Evolutionary conservation across 35 echinoderm and acorn worm species (phyloP).

Genomic region (Ptychodera flava): DNA sequence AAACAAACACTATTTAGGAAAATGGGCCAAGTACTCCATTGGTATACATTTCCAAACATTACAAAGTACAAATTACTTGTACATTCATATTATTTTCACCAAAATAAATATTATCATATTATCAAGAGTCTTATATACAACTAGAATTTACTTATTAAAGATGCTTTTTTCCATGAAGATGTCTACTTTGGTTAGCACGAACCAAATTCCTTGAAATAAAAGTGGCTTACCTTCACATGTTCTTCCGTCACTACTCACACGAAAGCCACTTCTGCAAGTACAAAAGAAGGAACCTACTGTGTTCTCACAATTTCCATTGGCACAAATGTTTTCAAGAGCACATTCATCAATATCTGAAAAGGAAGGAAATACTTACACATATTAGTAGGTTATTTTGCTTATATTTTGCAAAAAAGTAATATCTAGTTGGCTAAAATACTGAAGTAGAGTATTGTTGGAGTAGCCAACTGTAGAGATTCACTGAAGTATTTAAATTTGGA

Average conservation of each 20-base stretch:
- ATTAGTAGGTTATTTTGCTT: too few relatives aligned
- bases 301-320: slow-evolving; percentile 69
- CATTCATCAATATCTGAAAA: slow-evolving; percentile 90
- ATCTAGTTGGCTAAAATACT: neutral
- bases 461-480: neutral
- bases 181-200: neutral
- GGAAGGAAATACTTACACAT: neutral
- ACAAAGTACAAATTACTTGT: neutral
- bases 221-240: slow-evolving; percentile 77
- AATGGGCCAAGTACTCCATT: too few relatives aligned
- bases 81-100: neutral
- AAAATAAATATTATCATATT: neutral
- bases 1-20: too few relatives aligned
- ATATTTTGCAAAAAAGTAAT: neutral
- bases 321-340: slow-evolving; percentile 80
- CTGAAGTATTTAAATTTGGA: neutral
- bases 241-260: slow-evolving; percentile 61
- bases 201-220: neutral
- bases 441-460: neutral
- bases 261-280: slow-evolving; percentile 65
- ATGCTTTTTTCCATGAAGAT: neutral
- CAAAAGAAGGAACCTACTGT: slow-evolving; percentile 81
- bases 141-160: neutral
- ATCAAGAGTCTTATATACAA: neutral
- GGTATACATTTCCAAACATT: neutral